Evolutionary conservation across 1,140 invertebrate species (phyloP).

Genomic region (Drosophila paulistorum): DNA sequence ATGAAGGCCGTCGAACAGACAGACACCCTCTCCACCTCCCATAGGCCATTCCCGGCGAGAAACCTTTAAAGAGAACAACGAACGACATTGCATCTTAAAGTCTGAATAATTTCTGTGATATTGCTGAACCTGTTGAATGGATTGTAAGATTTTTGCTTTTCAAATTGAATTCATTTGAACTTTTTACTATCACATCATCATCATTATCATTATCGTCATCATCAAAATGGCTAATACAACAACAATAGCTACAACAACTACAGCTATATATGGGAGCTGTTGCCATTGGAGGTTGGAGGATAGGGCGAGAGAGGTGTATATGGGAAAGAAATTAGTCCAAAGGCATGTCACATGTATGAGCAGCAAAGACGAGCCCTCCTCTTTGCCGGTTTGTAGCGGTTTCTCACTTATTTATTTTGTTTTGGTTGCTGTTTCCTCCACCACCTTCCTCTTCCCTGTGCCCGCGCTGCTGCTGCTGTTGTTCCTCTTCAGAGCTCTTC

Average conservation of each 20-base stretch:
- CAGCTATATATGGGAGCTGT: no score
- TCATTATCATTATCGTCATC: neutral
- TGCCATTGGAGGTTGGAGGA: neutral
- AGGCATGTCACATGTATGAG: slow-evolving; percentile 50
- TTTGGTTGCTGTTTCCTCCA: slow-evolving; percentile 54
- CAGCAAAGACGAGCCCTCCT: slow-evolving; percentile 50
- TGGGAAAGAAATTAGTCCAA: slow-evolving; percentile 17
- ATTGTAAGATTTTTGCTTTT: slow-evolving; percentile 7
- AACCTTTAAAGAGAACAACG: slow-evolving; percentile 15
- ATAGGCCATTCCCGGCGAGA: neutral
- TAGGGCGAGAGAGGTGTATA: neutral
- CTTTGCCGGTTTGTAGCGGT: slow-evolving; percentile 52
- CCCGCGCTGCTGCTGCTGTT: slow-evolving; percentile 8
- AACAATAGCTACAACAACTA: slow-evolving; percentile 5
- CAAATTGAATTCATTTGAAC: neutral
- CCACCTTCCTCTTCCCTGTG: slow-evolving; percentile 16
- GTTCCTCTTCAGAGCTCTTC: neutral
- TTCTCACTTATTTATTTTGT: slow-evolving; percentile 59
- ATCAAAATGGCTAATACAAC: neutral
- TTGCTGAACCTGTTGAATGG: slow-evolving; percentile 43
- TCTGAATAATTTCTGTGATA: slow-evolving; percentile 25
- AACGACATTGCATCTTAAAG: slow-evolving; percentile 22
- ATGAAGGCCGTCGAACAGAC: slow-evolving; percentile 18
- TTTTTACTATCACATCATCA: neutral
- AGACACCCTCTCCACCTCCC: neutral